Conservation (phyloP, 2,113 vertebrate species). For the Nerophis lumbriciformis region DNA sequence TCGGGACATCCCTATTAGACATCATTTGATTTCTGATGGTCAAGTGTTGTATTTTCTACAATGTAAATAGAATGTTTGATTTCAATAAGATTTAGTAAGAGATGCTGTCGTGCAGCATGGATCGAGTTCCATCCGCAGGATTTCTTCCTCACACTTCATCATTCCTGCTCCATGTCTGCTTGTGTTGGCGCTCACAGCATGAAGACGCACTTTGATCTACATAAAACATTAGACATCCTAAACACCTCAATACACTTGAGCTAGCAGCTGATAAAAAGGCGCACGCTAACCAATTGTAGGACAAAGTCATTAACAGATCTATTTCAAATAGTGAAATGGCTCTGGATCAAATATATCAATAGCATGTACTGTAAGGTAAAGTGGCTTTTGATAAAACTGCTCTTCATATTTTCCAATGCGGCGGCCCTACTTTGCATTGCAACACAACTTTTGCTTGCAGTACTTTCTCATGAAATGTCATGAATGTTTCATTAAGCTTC, state of each 20-base stretch:
- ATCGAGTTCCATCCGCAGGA: background rate
- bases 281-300: no score
- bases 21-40: no score
- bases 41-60: no score
- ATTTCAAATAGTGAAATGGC: no score
- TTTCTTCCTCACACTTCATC: slow-evolving; percentile 22
- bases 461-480: slow-evolving; percentile 28
- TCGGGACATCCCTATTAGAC: no score
- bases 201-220: slow-evolving; percentile 9
- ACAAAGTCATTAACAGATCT: no score
- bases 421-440: slow-evolving; percentile 9
- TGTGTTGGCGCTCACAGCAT: slow-evolving; percentile 28
- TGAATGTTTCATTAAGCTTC: slow-evolving; percentile 17
- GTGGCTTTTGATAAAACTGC: no score
- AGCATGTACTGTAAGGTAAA: no score
- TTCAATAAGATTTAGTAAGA: no score
- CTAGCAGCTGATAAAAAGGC: background rate
- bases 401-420: background rate
- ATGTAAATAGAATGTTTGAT: background rate
- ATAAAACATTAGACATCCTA: slow-evolving; percentile 5
- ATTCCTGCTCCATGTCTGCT: slow-evolving; percentile 29
- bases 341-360: no score
- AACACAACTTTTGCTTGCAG: slow-evolving; percentile 10
- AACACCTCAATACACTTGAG: background rate
- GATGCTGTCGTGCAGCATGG: no score